Base-by-base conservation (phyloP, 2,113 vertebrate genomes). In the Hemiprocne comata region DNA sequence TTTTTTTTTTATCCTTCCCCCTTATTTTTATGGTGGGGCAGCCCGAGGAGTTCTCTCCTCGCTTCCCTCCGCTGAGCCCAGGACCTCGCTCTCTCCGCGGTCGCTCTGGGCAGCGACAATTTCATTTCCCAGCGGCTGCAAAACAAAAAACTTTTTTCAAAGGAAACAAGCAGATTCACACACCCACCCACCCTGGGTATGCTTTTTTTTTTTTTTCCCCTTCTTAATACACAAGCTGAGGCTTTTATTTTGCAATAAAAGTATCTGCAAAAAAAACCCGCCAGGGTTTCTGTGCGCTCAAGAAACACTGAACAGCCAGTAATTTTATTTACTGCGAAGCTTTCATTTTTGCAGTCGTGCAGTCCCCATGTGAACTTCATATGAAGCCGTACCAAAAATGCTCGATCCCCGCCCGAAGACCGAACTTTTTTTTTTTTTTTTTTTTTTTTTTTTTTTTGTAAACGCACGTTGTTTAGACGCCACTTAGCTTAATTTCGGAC, bases 111-210 rank as follows among this genome's bases (percentile, higher is more conserved):
- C 85, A 96, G 85, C 60, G 87, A 72, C 90, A 74, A 89, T 93
- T 93, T 81, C 90, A 89, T 95, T 93, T 92, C 90, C 72, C 93
- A 85, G 88, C 67, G 55, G 94, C 92, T 93, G 88, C 94, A 44
- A 92, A 91, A 94, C 90, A 91, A 85, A 91, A 95, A 95, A 58
- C 89, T 88, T 94, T 84, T 91, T 88, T 80, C 87, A 67, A 93
- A 93, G 87, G 94, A 95, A 92, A 94, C 54, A 83, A 97, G 77
- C 76, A 78, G 87, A 78, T 71, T 71, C 72, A 57, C 89, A 51
- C 84, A 84, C 58, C 9, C 44, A 85, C 29, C 23, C 71, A 26
- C 48, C 58, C 33, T 11, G 48, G 60, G 12, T 21, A 48, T 48
- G 46, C 46, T 2, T 38, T 29, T 31, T 54, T 54, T 54, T 17